Evolutionary conservation across 2,113 vertebrate species (phyloP).

Genomic region (Nesospiza acunhae): DNA sequence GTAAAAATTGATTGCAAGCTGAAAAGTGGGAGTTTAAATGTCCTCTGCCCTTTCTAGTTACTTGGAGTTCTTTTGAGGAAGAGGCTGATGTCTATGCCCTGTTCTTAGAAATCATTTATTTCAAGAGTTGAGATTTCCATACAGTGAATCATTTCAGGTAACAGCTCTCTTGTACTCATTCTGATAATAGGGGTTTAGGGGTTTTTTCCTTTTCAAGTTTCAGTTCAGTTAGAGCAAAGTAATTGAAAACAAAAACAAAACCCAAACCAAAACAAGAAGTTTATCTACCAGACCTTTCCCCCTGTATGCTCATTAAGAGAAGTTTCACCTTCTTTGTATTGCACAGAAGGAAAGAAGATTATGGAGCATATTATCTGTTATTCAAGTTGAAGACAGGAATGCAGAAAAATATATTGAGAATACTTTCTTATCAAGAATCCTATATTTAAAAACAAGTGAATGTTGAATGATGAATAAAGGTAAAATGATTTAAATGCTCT

Average conservation of each 20-base stretch:
- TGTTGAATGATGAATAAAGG: neutral
- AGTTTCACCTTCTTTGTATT: neutral
- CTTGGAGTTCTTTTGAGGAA: neutral
- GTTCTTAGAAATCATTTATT: constrained; percentile 26
- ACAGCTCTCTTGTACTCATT: neutral
- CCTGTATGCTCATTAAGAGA: neutral
- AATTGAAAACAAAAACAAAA: neutral
- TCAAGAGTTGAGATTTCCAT: constrained; percentile 12
- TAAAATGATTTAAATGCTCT: neutral
- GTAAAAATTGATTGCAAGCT: neutral
- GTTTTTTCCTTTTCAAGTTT: constrained; percentile 43
- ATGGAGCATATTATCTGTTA: neutral
- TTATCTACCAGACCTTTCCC: neutral
- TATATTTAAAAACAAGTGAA: neutral
- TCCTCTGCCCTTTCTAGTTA: neutral
- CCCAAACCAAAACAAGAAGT: neutral
- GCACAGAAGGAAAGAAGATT: neutral
- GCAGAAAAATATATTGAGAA: neutral
- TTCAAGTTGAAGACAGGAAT: neutral
- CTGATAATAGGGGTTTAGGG: neutral
- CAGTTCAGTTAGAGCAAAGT: constrained; percentile 4
- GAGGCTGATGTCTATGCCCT: neutral
- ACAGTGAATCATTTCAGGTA: constrained; percentile 30
- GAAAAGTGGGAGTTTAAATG: neutral
- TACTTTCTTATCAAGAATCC: neutral